Conservation (phyloP, 2,113 vertebrate species). For the Etia nguti region DNA sequence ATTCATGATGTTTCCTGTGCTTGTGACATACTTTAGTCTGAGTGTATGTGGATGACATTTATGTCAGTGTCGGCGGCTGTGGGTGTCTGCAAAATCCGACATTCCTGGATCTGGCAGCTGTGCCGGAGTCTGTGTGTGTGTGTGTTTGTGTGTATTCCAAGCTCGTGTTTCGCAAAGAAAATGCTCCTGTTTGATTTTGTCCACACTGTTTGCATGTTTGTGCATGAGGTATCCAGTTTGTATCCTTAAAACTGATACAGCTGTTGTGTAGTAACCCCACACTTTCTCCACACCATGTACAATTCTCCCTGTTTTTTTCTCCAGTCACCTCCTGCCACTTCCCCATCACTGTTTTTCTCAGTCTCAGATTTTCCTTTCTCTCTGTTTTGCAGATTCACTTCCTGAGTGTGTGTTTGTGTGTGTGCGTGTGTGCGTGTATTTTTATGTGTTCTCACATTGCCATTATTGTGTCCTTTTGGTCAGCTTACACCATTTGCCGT, state of each 20-base stretch:
- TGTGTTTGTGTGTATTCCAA: not conserved
- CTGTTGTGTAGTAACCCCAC: slow-evolving; percentile 31
- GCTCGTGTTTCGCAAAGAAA: not conserved
- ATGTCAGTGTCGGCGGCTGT: not conserved
- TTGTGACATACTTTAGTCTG: not conserved
- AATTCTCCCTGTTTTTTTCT: not conserved
- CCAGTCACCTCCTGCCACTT: slow-evolving; percentile 7
- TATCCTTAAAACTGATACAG: slow-evolving; percentile 36
- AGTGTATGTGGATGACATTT: not conserved
- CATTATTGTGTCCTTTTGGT: not conserved
- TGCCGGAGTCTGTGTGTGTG: not conserved
- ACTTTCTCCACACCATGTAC: not conserved
- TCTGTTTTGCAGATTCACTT: not conserved
- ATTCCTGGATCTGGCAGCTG: not conserved
- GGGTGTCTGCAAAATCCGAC: not conserved
- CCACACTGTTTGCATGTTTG: not conserved
- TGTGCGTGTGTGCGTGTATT: not conserved
- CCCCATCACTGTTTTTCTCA: not conserved
- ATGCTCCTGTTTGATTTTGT: not conserved
- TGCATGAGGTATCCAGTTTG: not conserved
- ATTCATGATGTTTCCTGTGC: not conserved
- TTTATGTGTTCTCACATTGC: not conserved
- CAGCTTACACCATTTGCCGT: not conserved
- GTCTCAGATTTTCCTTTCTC: not conserved
- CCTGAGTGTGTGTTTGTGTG: not conserved